Evolutionary conservation across 2,113 vertebrate genomes (phyloP), one percentile per base, ranked within the genome.

Genomic region (Lepisosteus oculatus): DNA sequence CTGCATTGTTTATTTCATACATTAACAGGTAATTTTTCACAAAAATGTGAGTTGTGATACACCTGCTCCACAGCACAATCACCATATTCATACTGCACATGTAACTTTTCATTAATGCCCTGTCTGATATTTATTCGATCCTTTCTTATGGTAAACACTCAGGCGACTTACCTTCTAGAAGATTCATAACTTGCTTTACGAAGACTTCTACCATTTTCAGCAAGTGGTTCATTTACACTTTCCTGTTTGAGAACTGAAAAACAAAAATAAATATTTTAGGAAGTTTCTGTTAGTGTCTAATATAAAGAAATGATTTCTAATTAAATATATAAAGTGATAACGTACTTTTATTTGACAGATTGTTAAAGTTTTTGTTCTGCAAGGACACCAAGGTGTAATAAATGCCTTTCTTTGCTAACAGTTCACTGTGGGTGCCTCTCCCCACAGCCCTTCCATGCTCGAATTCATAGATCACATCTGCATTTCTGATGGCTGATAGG

Each of bases 301-400:
- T 29, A 29, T 29, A 29, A 29, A 29, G 29, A 29, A 29, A 29
- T 29, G 29, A 29, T 29, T 2, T 44, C 4, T 65, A 12, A 42
- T 12, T 6, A 41, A 65, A 43, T 41, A 65, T 41, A 59, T 11
- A 59, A n/a, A n/a, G 12, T 59, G 2, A 59, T 13, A 12, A 70
- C 81, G 64, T 71, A 89, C 75, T 81, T 64, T 76, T 66, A 56
- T 68, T 43, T 80, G 56, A 64, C 61, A 57, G n/a, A 17, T 44
- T 15, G 42, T 76, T 69, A 17, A 47, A 69, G 45, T 63, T 77
- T 74, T 89, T 83, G 69, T 85, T 88, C 78, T 94, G 92, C 56
- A 93, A 84, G 7, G 90, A 92, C 74, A 91, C 89, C 55, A 94
- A 74, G 9, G 89, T 93, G 73, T 91, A 94, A 75, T 90, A 94